Conservation (phyloP, 2,113 vertebrate genomes). For the Actenoides lindsayi region DNA sequence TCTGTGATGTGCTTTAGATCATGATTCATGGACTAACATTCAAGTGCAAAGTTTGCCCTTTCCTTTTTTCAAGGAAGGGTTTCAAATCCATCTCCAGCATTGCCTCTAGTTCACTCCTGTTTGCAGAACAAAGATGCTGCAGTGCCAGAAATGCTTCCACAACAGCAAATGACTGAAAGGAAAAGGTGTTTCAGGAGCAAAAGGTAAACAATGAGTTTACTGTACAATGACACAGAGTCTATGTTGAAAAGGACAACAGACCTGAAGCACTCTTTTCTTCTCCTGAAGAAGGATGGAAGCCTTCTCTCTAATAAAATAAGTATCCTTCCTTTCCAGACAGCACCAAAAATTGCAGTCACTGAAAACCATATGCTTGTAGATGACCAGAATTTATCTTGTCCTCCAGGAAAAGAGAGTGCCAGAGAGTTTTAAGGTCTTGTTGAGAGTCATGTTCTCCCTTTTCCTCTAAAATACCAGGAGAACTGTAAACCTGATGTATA, state of each 20-base stretch:
- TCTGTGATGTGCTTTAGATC: not conserved
- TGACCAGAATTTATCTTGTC: conserved; percentile 32
- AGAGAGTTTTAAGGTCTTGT: conserved; percentile 17
- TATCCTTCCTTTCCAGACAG: not conserved
- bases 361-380: not conserved
- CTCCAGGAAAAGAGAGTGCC: not conserved
- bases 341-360: conserved; percentile 11
- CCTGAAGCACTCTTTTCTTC: not conserved
- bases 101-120: not conserved
- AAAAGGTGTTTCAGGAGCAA: conserved; percentile 2
- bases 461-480: conserved; percentile 2
- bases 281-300: not conserved
- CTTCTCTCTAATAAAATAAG: not conserved
- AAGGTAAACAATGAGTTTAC: not conserved
- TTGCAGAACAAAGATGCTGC: not conserved
- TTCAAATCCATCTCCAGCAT: not conserved
- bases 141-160: not conserved
- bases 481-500: conserved; percentile 42
- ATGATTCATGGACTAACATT: not conserved
- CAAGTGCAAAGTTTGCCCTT: not conserved
- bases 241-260: not conserved
- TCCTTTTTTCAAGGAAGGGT: not conserved
- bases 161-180: not conserved
- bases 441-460: conserved; percentile 5
- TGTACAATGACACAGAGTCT: not conserved